phyloP scores from a whole-genome alignment of 1,140 invertebrate species.

The Chionoecetes opilio region DNA sequence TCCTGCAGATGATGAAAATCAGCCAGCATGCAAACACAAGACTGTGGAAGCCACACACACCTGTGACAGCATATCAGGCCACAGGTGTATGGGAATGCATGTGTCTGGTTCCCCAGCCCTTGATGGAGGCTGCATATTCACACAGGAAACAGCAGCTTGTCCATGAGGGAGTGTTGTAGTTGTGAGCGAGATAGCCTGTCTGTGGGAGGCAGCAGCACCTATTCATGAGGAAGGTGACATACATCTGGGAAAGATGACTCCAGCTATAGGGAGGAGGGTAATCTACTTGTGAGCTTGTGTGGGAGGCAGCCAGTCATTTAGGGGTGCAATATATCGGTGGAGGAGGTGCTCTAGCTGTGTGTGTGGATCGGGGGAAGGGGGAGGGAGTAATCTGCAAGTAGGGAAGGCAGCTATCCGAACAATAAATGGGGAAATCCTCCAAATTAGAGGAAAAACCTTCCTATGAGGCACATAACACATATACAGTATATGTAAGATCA shows the following conservation, averaged over 20 bases:
- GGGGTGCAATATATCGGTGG: background rate
- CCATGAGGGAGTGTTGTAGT: background rate
- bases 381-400: background rate
- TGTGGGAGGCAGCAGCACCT: slow-evolving; percentile 23
- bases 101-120: slow-evolving; percentile 1
- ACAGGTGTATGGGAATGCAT: background rate
- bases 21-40: slow-evolving; percentile 2
- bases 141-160: background rate
- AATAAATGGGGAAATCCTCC: background rate
- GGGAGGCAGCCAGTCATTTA: slow-evolving; percentile 14
- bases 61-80: background rate
- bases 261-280: background rate
- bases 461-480: background rate
- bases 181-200: background rate
- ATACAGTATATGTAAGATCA: no score
- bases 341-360: background rate
- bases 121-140: slow-evolving; percentile 16
- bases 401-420: background rate
- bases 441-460: background rate
- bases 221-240: background rate
- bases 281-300: slow-evolving; percentile 17
- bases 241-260: background rate
- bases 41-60: slow-evolving; percentile 3
- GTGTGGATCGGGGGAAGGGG: background rate
- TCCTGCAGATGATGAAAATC: background rate